Conservation (phyloP, 2,797 vertebrate genomes). For the Malacoraja senta region DNA sequence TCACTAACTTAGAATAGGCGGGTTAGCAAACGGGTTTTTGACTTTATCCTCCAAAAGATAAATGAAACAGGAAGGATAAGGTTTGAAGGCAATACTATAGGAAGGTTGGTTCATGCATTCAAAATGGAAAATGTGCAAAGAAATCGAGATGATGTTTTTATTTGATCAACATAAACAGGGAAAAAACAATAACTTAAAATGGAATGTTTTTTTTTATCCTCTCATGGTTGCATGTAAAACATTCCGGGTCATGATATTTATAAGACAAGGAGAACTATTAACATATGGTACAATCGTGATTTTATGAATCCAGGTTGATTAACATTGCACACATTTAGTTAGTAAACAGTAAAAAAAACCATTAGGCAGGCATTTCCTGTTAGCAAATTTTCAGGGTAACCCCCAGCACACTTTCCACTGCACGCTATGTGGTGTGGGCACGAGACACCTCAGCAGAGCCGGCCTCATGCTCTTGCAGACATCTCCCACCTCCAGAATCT, state of each 20-base stretch:
- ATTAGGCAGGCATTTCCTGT: conserved; percentile 51
- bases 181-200: conserved; percentile 28
- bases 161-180: conserved; percentile 29
- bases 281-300: conserved; percentile 43
- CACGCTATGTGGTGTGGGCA: conserved; percentile 58
- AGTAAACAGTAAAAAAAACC: conserved; percentile 47
- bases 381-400: conserved; percentile 50
- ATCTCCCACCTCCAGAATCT: conserved; percentile 84
- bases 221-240: neutral
- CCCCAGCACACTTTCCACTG: neutral
- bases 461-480: conserved; percentile 72
- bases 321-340: conserved; percentile 50
- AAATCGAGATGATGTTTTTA: conserved; percentile 17
- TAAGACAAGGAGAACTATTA: conserved; percentile 43
- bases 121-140: conserved; percentile 26
- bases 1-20: neutral
- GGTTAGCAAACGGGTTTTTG: neutral
- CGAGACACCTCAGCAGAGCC: conserved; percentile 58
- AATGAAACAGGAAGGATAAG: neutral
- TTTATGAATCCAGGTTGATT: conserved; percentile 53
- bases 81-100: neutral
- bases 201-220: conserved; percentile 14
- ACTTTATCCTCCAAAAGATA: neutral
- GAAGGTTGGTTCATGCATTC: conserved; percentile 4
- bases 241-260: neutral